A percentile compares a stretch with the other conserved stretches of the same genome.
Conservation (phyloP, 2,113 vertebrate species). For the rat (Rattus norvegicus) region GRCr8 NC_086033.1:87487001-87487500, state of each 20-base stretch:
- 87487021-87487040: conserved; percentile 17
- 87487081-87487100: neutral
- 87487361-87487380: neutral
- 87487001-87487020: neutral
- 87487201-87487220: too few relatives aligned
- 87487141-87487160: neutral
- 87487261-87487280: too few relatives aligned
- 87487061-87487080: neutral
- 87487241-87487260: neutral
- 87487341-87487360: neutral
- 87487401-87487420: neutral
- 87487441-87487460: neutral
- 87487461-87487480: neutral
- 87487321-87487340: neutral
- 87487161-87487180: neutral
- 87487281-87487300: neutral
- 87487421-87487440: neutral
- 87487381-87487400: neutral
- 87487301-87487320: neutral
- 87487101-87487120: neutral
- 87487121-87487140: neutral
- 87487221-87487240: neutral
- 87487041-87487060: conserved; percentile 12
- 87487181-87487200: neutral
- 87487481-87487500: neutral